Conservation (phyloP, 1,140 invertebrate genomes). For the Trichomalopsis sarcophagae region DNA sequence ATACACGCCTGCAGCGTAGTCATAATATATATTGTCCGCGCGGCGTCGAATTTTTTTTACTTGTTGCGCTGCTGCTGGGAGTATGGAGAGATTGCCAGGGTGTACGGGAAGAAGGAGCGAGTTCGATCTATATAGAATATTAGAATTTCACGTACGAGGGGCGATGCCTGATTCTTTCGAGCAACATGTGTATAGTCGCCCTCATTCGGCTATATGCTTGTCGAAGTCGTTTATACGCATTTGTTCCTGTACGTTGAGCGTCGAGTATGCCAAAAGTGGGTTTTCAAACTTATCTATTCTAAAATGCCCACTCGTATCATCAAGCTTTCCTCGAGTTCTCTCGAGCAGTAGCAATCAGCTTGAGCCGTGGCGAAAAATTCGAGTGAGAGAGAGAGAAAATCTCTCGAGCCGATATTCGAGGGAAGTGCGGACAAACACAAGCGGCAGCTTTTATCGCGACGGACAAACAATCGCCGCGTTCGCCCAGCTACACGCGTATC, state of each 20-base stretch:
- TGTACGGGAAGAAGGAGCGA: not conserved
- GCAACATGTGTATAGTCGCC: no score
- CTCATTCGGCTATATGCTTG: no score
- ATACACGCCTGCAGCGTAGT: no score
- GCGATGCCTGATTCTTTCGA: not conserved
- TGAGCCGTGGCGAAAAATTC: not conserved
- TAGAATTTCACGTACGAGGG: not conserved
- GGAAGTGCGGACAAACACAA: constrained; percentile 62
- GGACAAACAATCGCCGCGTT: constrained; percentile 65
- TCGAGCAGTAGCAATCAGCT: not conserved
- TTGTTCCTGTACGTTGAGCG: no score
- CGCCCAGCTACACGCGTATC: no score
- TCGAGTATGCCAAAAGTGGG: no score
- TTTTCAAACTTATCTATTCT: no score
- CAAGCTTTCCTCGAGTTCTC: no score
- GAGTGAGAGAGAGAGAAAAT: not conserved
- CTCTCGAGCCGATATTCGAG: constrained; percentile 51
- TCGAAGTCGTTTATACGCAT: no score
- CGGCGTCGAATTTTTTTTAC: not conserved
- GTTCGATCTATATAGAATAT: not conserved
- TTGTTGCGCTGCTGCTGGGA: not conserved
- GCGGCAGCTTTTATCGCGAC: constrained; percentile 65
- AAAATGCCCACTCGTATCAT: constrained; percentile 1
- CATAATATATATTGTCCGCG: no score
- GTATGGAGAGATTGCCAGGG: not conserved